Evolutionary conservation across 2,888 invertebrate genomes (phyloP).

Genomic region (Tetragnatha montana): DNA sequence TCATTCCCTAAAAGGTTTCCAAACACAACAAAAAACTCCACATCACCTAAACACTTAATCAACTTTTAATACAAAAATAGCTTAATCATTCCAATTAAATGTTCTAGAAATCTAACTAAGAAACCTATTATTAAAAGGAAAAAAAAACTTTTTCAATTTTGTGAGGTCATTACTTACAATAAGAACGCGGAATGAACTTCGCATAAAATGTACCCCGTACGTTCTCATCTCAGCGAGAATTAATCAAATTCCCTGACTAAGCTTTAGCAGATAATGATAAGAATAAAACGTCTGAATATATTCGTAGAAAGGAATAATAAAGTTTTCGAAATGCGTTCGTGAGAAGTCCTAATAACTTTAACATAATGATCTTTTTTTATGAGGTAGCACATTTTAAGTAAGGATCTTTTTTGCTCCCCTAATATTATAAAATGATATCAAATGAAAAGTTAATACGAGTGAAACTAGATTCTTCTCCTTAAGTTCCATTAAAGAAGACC

Average conservation of each 20-base stretch:
- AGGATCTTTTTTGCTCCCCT: not conserved
- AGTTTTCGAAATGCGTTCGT: not conserved
- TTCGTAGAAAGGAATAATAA: not conserved
- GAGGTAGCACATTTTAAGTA: not conserved
- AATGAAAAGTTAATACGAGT: not conserved
- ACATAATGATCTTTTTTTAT: not conserved
- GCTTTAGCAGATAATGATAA: not conserved
- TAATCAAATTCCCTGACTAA: not conserved
- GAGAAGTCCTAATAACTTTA: not conserved
- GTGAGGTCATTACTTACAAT: not conserved
- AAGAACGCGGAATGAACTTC: not conserved
- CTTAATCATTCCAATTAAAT: too few species aligned
- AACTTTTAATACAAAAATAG: too few species aligned
- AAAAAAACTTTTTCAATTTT: not conserved
- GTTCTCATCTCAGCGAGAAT: not conserved
- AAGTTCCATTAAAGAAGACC: not conserved
- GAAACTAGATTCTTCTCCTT: not conserved
- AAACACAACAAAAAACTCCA: too few species aligned
- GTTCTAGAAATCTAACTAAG: too few species aligned
- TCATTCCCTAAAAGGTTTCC: too few species aligned
- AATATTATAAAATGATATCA: not conserved
- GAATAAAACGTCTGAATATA: not conserved
- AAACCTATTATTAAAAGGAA: too few species aligned
- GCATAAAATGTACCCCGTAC: not conserved
- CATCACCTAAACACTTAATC: too few species aligned